A percentile compares a stretch with the other conserved stretches of the same genome.
Evolutionary conservation across 2,113 vertebrate species (phyloP).

Genomic region (Solenodon paradoxus): DNA sequence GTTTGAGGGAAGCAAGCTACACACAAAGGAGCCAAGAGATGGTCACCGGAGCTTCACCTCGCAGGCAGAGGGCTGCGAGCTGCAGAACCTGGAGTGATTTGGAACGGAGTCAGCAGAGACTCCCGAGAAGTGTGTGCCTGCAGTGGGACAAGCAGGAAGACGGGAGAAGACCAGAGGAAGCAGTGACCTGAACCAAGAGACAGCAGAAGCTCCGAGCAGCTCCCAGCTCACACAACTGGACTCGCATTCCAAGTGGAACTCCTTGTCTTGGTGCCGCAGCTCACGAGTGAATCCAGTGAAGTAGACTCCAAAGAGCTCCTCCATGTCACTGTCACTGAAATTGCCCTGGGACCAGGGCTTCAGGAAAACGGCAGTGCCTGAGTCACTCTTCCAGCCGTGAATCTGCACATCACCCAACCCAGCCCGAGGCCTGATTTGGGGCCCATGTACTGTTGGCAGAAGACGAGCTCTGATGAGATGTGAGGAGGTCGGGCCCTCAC

Average conservation of each 20-base stretch:
- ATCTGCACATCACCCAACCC: constrained; percentile 49
- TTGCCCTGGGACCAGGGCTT: constrained; percentile 46
- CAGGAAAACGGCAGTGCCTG: not conserved
- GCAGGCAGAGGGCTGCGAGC: not conserved
- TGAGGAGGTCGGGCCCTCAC: not conserved
- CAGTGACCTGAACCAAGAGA: not conserved
- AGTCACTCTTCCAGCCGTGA: not conserved
- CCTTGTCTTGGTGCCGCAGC: not conserved
- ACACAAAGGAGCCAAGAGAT: no score
- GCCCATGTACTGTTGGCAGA: not conserved
- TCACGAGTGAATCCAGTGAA: not conserved
- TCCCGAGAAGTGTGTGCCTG: not conserved
- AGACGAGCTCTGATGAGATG: not conserved
- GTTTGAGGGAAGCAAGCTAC: not conserved
- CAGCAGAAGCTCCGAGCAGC: not conserved
- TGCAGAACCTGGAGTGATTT: not conserved
- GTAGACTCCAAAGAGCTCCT: not conserved
- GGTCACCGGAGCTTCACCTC: no score
- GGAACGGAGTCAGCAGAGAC: not conserved
- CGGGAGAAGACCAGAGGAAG: not conserved
- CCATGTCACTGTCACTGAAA: not conserved
- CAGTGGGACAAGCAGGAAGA: not conserved
- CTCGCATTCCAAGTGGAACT: constrained; percentile 24
- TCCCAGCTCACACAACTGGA: accelerated
- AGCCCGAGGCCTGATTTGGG: constrained; percentile 10